Evolutionary conservation across 2,888 invertebrate species (phyloP), one percentile per base, ranked within the genome.

Genomic region (Caradrina kadenii): DNA sequence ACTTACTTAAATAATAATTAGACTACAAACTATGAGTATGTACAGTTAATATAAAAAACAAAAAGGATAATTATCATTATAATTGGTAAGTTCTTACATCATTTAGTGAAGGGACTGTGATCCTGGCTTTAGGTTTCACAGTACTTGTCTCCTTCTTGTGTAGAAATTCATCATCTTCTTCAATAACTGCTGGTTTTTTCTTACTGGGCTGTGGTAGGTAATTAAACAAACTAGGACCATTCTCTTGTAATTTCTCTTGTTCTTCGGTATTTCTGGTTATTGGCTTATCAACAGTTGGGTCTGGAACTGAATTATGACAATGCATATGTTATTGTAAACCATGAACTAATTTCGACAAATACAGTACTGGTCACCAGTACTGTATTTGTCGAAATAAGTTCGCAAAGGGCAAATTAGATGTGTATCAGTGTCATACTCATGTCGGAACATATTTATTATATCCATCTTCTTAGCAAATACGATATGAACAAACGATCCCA

Each of bases 81-180:
- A 31, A 31, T 31, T 31, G 31, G 8, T 35, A 35, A 11, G 2
- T 53, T 85, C 93, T 92, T 92, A 97, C 97, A 89, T 97, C 97
- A 81, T 96, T 96, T 6, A 98, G 91, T 1, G 97, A 97, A 1
- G 98, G 98, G 61, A 98, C 96, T 53, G 96, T 96, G 77, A 98
- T 98, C 90, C 96, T 97, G 0, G 97, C 97, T 67, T 96, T 95
- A 77, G 93, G 95, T 91, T 91, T 96, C 75, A 92, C 88, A 64
- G 85, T 55, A 70, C 86, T 89, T 7, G 76, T 87, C 75, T 96
- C 96, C 80, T 96, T 97, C 85, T 97, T 97, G 72, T 96, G 96
- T 17, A 97, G 86, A 82, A 97, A 96, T 78, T 97, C 97, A 88
- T 97, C 97, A 81, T 97, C 97, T 76, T 96, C 97, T 82, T 97